Base-by-base conservation (phyloP, 2,113 vertebrate genomes). In the Cyanocitta stelleri region DNA sequence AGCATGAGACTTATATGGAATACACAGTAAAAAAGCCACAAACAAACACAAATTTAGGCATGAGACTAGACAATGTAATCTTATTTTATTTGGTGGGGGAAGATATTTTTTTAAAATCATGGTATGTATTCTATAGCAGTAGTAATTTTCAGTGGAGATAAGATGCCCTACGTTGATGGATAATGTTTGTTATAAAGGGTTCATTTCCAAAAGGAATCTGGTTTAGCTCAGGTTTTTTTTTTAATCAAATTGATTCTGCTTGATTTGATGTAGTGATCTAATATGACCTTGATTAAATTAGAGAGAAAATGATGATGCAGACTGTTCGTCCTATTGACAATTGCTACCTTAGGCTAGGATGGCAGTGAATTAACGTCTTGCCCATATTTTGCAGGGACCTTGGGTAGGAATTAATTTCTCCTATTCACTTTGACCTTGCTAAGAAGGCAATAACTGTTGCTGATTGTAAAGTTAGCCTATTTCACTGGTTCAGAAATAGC, bases 231-330 rank as follows among this genome's bases (percentile, higher is more conserved):
- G 43, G 27, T 32, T 79, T 55, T 67, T 55, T 67, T 46, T 78
- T 62, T 85, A 46, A 90, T 85, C 68, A 75, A 23, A 88, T 84
- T 92, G 90, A 93, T 75, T 86, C 68, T 90, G 43, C 52, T 84
- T 96, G 92, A 91, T 94, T 93, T 90, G 85, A 81, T 87, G 72
- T 87, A 96, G 83, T 86, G 75, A 89, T 90, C 92, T 96, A 91
- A 89, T 78, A 67, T 39, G 83, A 74, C 83, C 79, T 95, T 90
- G 90, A 94, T 96, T 93, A 90, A 92, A 94, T 93, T 88, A 94
- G 72, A 81, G 83, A 63, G 75, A 85, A 95, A 94, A 93, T 68
- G 90, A 88, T 93, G 90, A 93, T 94, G 72, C 61, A 84, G 82
- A 22, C 79, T 92, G 44, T 93, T 89, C 66, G 43, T 90, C 61